Conservation (phyloP, 2,113 vertebrate genomes). For the Noturus placidus region DNA sequence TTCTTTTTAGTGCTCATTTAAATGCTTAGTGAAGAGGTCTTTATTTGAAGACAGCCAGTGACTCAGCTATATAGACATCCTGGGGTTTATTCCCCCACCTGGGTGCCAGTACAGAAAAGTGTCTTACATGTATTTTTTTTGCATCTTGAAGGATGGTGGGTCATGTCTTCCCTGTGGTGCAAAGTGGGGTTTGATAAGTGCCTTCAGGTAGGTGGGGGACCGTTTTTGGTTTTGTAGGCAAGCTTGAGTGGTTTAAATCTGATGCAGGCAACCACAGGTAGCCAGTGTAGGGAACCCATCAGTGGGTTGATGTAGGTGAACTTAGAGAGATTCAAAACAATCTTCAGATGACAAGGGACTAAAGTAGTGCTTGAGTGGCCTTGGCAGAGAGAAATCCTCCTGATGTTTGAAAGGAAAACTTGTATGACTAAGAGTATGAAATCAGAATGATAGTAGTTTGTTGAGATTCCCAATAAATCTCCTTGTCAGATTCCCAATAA, state of each 20-base stretch:
- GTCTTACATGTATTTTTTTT: neutral
- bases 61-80: neutral
- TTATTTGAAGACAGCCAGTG: neutral
- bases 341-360: neutral
- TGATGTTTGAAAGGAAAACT: neutral
- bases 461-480: neutral
- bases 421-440: neutral
- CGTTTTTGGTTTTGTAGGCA: neutral
- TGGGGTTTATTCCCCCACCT: neutral
- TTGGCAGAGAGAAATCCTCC: neutral
- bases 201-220: neutral
- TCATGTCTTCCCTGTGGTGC: neutral
- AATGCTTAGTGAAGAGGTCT: neutral
- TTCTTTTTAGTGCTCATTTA: neutral
- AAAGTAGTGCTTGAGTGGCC: too few relatives aligned
- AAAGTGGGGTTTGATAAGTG: neutral
- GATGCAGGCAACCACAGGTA: conserved; percentile 1
- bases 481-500: neutral
- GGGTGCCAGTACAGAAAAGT: neutral
- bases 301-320: neutral
- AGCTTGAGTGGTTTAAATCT: neutral
- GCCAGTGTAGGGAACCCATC: neutral
- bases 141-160: neutral
- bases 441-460: neutral
- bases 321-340: neutral